Conservation (phyloP, 2,113 vertebrate species). For the Lepisosteus osseus region DNA sequence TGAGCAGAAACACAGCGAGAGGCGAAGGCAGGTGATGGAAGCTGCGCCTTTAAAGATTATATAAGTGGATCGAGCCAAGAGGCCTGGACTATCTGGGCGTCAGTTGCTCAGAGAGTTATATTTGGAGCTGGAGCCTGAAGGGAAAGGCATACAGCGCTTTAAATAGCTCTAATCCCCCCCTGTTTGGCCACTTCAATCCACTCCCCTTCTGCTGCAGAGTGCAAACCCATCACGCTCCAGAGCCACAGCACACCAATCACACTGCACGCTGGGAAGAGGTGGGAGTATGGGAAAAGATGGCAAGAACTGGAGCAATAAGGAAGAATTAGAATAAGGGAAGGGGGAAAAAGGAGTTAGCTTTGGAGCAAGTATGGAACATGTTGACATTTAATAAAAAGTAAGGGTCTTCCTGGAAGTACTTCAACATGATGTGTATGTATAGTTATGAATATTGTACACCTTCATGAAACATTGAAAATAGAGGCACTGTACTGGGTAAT, state of each 20-base stretch:
- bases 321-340: too few relatives aligned
- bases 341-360: conserved; percentile 31
- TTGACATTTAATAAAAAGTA: conserved; percentile 29
- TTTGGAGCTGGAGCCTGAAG: conserved; percentile 64
- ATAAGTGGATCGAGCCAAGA: conserved; percentile 58
- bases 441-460: too few relatives aligned
- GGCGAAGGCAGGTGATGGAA: conserved; percentile 41
- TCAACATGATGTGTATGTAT: too few relatives aligned
- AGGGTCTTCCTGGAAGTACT: too few relatives aligned
- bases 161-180: conserved; percentile 67
- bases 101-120: conserved; percentile 59
- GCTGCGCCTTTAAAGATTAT: conserved; percentile 50
- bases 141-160: conserved; percentile 54
- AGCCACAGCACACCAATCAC: conserved; percentile 49
- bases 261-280: conserved; percentile 32
- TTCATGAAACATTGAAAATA: too few relatives aligned
- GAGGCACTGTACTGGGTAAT: too few relatives aligned
- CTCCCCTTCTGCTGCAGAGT: conserved; percentile 48
- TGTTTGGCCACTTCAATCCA: conserved; percentile 59
- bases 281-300: conserved; percentile 24
- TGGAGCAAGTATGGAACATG: conserved; percentile 9
- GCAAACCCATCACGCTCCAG: conserved; percentile 45
- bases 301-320: conserved; percentile 17
- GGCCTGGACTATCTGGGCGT: conserved; percentile 50
- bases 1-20: conserved; percentile 3